A percentile compares a stretch with the other conserved stretches of the same genome.
Conservation (phyloP, 2,113 vertebrate species). For the Triplophysa siluroides region DNA sequence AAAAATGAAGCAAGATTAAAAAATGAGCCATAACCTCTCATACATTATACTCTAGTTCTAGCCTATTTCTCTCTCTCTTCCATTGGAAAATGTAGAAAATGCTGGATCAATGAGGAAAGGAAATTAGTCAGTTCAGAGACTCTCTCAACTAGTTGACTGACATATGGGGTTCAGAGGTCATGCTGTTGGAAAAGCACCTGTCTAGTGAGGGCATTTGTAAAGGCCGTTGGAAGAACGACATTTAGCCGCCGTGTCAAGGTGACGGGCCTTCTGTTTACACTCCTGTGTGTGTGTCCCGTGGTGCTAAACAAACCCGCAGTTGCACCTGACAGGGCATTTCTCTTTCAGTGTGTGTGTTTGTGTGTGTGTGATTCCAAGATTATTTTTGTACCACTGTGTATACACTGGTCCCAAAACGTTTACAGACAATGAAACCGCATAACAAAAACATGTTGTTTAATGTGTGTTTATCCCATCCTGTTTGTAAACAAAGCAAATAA, state of each 20-base stretch:
- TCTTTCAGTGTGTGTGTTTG: conserved; percentile 15
- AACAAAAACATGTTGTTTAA: background rate
- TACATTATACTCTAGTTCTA: no score
- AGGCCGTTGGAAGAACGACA: conserved; percentile 37
- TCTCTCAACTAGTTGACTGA: conserved; percentile 27
- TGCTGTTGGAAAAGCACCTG: conserved; percentile 29
- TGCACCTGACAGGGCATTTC: conserved; percentile 31
- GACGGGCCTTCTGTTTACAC: conserved; percentile 48
- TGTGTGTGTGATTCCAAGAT: background rate
- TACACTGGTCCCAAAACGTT: background rate
- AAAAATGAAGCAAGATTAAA: background rate
- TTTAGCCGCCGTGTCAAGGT: conserved; percentile 52
- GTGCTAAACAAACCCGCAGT: conserved; percentile 31
- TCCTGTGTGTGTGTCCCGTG: conserved; percentile 23
- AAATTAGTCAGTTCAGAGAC: background rate
- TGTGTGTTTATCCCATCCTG: background rate
- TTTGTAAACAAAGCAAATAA: background rate
- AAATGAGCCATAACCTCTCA: background rate
- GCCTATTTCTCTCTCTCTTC: no score
- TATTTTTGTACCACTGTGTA: background rate
- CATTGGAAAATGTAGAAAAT: no score
- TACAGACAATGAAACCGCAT: background rate
- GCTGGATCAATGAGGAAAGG: background rate
- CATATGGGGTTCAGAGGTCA: conserved; percentile 29
- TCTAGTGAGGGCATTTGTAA: conserved; percentile 30